These are phyloP conservation scores for Dendronephthya gigantea DNA, from an alignment of 64 coral and sea anemone genomes.

Conservation along the genomic window DNA sequence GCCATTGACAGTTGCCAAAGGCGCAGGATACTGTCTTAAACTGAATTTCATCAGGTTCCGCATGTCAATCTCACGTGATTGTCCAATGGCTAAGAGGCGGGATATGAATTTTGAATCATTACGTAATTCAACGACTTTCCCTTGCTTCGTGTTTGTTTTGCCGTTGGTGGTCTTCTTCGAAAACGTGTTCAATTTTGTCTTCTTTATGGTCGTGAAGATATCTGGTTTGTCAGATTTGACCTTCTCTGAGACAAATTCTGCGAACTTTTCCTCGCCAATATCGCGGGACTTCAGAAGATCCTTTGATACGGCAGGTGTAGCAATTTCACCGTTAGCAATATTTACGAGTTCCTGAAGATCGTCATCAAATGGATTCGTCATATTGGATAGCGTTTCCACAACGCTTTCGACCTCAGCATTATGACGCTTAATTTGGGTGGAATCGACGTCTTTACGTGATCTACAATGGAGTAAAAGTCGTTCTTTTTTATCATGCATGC, in stretches of 20 bases:
- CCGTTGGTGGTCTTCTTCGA: background rate
- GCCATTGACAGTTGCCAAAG: background rate
- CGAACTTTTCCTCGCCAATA: constrained; percentile 10
- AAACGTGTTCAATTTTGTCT: constrained; percentile 13
- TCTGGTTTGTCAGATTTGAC: background rate
- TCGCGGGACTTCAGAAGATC: constrained; percentile 14
- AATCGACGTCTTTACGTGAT: constrained; percentile 10
- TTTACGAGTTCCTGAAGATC: constrained; percentile 11
- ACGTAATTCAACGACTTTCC: constrained; percentile 5
- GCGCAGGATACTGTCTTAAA: constrained; percentile 2
- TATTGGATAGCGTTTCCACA: constrained; percentile 8
- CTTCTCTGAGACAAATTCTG: background rate
- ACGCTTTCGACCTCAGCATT: constrained; percentile 1
- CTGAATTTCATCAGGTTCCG: constrained; percentile 7
- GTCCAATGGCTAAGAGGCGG: background rate
- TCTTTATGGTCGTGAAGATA: background rate
- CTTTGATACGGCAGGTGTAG: background rate
- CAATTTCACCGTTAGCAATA: constrained; percentile 8
- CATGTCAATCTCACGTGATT: constrained; percentile 1
- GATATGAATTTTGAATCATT: constrained; percentile 16
- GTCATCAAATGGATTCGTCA: background rate
- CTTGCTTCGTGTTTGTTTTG: background rate
- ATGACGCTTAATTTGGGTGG: constrained; percentile 2
- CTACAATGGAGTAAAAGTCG: background rate
- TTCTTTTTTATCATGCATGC: background rate